phyloP scores from a whole-genome alignment of 2,888 invertebrate genomes.

The Erebia ligea region DNA sequence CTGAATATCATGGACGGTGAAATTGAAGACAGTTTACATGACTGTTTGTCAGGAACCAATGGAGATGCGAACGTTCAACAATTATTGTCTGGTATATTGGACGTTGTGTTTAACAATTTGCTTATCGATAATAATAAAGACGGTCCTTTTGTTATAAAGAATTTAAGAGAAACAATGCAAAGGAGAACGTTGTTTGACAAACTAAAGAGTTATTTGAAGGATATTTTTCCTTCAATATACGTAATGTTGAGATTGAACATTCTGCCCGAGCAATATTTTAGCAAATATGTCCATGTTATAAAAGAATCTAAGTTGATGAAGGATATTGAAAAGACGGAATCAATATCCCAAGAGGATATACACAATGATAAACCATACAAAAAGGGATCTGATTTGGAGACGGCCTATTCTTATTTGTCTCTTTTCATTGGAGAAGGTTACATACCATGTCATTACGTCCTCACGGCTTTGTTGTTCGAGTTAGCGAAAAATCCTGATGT shows the following conservation, averaged over 20 bases:
- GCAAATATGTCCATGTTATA: slow-evolving; percentile 51
- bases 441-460: slow-evolving; percentile 62
- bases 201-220: slow-evolving; percentile 70
- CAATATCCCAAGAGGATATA: slow-evolving; percentile 55
- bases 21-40: slow-evolving; percentile 68
- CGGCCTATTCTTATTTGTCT: slow-evolving; percentile 62
- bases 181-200: slow-evolving; percentile 57
- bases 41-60: slow-evolving; percentile 78
- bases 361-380: slow-evolving; percentile 52
- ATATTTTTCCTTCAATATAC: slow-evolving; percentile 73
- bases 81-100: slow-evolving; percentile 76
- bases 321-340: slow-evolving; percentile 57
- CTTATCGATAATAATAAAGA: slow-evolving; percentile 62
- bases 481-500: slow-evolving; percentile 59
- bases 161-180: slow-evolving; percentile 58
- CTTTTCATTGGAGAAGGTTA: slow-evolving; percentile 73
- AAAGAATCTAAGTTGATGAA: slow-evolving; percentile 59
- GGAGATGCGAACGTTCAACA: slow-evolving; percentile 77
- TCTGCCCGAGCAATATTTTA: slow-evolving; percentile 55
- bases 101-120: slow-evolving; percentile 72
- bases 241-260: slow-evolving; percentile 60
- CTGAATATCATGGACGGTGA: slow-evolving; percentile 60
- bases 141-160: slow-evolving; percentile 54
- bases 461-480: slow-evolving; percentile 67
- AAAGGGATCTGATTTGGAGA: slow-evolving; percentile 44